Evolutionary conservation across 2,888 invertebrate genomes (phyloP).

Genomic region (Scaptodrosophila latifasciaeformis): DNA sequence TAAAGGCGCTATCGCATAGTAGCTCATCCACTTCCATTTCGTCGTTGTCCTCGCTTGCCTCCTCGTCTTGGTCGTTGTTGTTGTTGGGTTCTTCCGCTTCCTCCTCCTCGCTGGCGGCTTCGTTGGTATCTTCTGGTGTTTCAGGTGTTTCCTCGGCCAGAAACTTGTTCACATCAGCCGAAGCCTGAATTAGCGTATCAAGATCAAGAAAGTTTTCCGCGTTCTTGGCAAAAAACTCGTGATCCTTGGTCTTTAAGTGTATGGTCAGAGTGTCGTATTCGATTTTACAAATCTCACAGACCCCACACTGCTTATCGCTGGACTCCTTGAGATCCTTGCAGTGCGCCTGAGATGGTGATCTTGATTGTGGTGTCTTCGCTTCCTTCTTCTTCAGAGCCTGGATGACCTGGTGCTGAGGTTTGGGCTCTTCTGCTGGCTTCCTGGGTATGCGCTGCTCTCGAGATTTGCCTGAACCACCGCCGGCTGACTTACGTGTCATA

Average conservation of each 20-base stretch:
- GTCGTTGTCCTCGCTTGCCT: constrained; percentile 13
- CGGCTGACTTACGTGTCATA: constrained; percentile 73
- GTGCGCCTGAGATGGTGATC: constrained; percentile 23
- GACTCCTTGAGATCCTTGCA: constrained; percentile 61
- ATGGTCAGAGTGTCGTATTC: constrained; percentile 83
- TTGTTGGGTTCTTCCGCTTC: constrained; percentile 68
- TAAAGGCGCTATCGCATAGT: constrained; percentile 38
- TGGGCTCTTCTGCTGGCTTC: constrained; percentile 10
- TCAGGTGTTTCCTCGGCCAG: constrained; percentile 77
- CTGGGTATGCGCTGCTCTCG: constrained; percentile 42
- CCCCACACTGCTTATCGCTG: constrained; percentile 78
- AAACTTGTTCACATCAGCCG: constrained; percentile 82
- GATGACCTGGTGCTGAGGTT: constrained; percentile 28
- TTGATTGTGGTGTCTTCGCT: constrained; percentile 3
- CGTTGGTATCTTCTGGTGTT: constrained; percentile 46
- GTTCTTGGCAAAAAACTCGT: constrained; percentile 84
- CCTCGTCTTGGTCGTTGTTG: not conserved
- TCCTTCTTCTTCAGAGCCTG: constrained; percentile 38
- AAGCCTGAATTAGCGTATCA: constrained; percentile 82
- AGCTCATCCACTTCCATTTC: constrained; percentile 70
- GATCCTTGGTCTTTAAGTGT: constrained; percentile 84
- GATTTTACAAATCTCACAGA: constrained; percentile 87
- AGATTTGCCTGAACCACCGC: constrained; percentile 69
- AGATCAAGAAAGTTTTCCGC: constrained; percentile 84
- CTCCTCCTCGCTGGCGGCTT: constrained; percentile 45